phyloP scores from a whole-genome alignment of 2,113 vertebrate genomes.

The Conger conger region DNA sequence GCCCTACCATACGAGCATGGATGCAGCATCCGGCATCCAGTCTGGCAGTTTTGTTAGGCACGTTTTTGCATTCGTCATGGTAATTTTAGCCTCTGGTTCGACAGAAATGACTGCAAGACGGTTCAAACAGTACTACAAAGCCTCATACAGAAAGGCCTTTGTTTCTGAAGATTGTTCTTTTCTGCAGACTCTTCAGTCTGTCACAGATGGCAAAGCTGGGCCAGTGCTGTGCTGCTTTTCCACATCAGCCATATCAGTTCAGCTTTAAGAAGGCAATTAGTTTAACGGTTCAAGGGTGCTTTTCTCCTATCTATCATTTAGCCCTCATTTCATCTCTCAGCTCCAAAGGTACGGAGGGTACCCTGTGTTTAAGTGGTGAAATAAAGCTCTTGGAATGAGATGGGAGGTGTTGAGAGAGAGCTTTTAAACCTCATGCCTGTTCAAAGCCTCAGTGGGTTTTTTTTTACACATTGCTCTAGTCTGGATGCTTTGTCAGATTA shows the following conservation, averaged over 20 bases:
- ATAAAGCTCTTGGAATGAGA: constrained; percentile 35
- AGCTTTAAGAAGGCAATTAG: constrained; percentile 19
- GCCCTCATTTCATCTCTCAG: constrained; percentile 1
- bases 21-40: neutral
- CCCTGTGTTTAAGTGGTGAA: constrained; percentile 37
- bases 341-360: neutral
- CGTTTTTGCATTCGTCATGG: neutral
- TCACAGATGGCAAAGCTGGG: neutral
- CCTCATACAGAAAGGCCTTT: neutral
- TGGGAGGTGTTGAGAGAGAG: constrained; percentile 44
- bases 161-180: neutral
- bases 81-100: neutral
- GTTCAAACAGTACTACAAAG: neutral
- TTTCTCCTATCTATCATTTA: constrained; percentile 25
- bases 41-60: neutral
- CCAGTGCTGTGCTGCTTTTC: neutral
- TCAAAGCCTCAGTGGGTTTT: constrained; percentile 57
- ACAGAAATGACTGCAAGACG: neutral
- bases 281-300: neutral
- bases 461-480: constrained; percentile 43
- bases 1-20: neutral
- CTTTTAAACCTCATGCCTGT: constrained; percentile 43
- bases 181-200: neutral
- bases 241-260: neutral
- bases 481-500: constrained; percentile 60